These are phyloP conservation scores for Machaerirhynchus nigripectus DNA, from an alignment of 2,113 vertebrate genomes.

Conservation along the genomic window DNA sequence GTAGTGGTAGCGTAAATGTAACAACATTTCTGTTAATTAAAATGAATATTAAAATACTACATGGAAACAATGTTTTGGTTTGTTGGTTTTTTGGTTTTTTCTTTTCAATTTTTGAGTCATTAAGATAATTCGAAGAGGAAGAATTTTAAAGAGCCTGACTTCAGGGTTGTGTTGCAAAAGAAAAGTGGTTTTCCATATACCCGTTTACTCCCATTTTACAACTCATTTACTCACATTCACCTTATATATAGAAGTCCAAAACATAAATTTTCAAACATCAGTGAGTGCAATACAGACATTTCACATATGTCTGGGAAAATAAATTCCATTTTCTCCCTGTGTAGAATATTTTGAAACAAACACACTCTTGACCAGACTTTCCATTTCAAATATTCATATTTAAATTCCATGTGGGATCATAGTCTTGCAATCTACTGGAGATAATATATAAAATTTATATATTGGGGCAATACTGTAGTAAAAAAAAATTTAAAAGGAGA, in stretches of 20 bases:
- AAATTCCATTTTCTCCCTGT: neutral
- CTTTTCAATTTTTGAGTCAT: neutral
- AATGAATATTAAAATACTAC: neutral
- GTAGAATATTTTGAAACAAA: neutral
- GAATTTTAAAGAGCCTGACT: neutral
- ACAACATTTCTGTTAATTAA: neutral
- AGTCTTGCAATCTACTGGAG: neutral
- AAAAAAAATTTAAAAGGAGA: neutral
- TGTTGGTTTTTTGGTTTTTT: no score
- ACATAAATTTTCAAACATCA: neutral
- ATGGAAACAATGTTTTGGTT: neutral
- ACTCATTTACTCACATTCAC: neutral
- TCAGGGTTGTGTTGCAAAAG: neutral
- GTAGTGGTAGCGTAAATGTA: neutral
- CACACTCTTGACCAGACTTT: neutral
- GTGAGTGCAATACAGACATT: neutral
- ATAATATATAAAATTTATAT: neutral
- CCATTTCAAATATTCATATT: neutral
- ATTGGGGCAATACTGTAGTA: neutral
- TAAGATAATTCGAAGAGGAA: neutral
- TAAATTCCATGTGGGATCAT: neutral
- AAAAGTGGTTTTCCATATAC: neutral
- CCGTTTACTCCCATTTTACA: neutral
- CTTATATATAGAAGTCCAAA: neutral
- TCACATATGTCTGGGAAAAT: neutral